Percentiles rank a stretch among this genome's conserved stretches.
These are phyloP conservation scores for Euschistus heros DNA, from an alignment of 1,140 invertebrate genomes.

Conservation along the genomic window DNA sequence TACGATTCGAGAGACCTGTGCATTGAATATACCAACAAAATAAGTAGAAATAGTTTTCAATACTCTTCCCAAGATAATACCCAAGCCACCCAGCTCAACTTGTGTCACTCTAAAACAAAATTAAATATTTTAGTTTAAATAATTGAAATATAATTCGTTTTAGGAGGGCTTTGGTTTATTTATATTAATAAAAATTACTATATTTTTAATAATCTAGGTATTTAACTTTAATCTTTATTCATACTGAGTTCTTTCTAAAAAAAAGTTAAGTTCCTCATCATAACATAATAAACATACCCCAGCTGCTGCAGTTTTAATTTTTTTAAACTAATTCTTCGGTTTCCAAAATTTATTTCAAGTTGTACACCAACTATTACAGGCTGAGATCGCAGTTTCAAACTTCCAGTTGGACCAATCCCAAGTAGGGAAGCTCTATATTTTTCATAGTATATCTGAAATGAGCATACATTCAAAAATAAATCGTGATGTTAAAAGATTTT, in stretches of 20 bases:
- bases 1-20: neutral
- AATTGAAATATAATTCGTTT: no score
- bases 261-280: neutral
- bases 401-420: constrained; percentile 22
- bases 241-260: no score
- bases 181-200: no score
- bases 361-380: constrained; percentile 16
- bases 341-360: constrained; percentile 18
- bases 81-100: neutral
- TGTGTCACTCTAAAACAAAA: neutral
- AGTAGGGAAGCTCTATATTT: constrained; percentile 21
- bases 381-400: neutral
- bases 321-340: constrained; percentile 16
- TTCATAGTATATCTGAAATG: constrained; percentile 20
- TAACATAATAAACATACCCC: constrained; percentile 21
- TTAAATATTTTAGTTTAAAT: no score
- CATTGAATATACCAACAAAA: neutral
- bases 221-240: no score
- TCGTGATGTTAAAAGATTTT: no score
- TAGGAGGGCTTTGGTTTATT: no score
- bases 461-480: no score
- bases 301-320: constrained; percentile 16
- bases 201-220: no score
- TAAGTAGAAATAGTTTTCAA: neutral
- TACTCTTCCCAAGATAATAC: neutral